Evolutionary conservation across 2,797 vertebrate species (phyloP), one percentile per base, ranked within the genome.

Genomic region (Myotis vivesi): DNA sequence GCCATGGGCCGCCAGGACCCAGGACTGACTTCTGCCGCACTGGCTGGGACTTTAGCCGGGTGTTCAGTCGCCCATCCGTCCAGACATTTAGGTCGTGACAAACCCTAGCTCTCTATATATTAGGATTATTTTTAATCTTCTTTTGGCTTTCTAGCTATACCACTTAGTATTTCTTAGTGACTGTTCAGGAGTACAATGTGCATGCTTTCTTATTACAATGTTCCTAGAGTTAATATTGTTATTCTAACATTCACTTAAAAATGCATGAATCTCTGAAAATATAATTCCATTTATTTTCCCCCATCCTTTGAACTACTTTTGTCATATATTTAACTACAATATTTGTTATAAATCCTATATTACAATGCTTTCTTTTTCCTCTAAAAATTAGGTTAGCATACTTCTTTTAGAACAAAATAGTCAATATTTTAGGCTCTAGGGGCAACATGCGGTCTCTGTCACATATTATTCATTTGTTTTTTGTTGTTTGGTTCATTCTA

Each of bases 1-100:
- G 0, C 23, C 1, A 4, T 1, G 4, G 10, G 23, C 11, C 1
- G 1, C 57, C 2, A 4, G 57, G 23, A 59, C 23, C 10, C 57
- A 59, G 57, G 25, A 62, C 12, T 30, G 59, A 30, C 28, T 62
- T 30, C 12, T 5, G 6, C 12, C 12, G 2, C 6, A 25, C 59
- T 28, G 28, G 59, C 28, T 0, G 12, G 57, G 59, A 7, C 12
- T 12, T 25, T 62, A 15, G 12, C 59, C 12, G 13, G 28, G 59
- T 30, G 12, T 30, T 62, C 1, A 1, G 59, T 15, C 12, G 2
- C 13, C 59, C 5, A 3, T 62, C 59, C 12, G 6, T 62, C 59
- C 28, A 62, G 59, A 62, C 59, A 62, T 62, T 62, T 62, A 30
- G 59, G 25, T 30, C 5, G 1, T 62, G 57, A 62, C 6, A 5